Evolutionary conservation across 2,797 vertebrate genomes (phyloP).

Genomic region (Alosa sapidissima): DNA sequence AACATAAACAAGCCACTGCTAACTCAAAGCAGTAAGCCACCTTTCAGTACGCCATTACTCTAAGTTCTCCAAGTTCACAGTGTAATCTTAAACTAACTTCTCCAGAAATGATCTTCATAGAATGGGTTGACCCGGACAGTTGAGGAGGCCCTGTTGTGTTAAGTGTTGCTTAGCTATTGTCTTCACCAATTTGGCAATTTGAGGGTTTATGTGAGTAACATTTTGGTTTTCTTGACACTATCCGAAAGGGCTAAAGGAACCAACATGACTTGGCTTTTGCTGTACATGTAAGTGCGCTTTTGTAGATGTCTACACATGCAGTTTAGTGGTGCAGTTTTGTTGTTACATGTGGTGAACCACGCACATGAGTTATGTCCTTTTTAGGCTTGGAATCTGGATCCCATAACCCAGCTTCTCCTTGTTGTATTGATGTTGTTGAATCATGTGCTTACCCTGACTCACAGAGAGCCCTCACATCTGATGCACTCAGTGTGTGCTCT

Average conservation of each 20-base stretch:
- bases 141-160: background rate
- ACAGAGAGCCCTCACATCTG: background rate
- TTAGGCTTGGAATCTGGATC: slow-evolving; percentile 21
- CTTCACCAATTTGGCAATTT: background rate
- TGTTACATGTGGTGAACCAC: slow-evolving; percentile 13
- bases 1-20: background rate
- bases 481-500: background rate
- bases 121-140: background rate
- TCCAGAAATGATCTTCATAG: background rate
- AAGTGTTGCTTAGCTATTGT: background rate
- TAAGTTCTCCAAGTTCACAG: background rate
- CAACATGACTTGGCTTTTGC: background rate
- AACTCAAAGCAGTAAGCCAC: background rate
- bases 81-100: background rate
- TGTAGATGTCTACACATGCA: slow-evolving; percentile 6
- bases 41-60: background rate
- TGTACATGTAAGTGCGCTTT: background rate
- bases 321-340: background rate
- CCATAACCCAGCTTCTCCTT: background rate
- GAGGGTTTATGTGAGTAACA: background rate
- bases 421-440: slow-evolving; percentile 15
- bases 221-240: background rate
- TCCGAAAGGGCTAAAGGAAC: background rate
- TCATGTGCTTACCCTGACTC: slow-evolving; percentile 13
- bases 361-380: background rate